phyloP scores from a whole-genome alignment of 2,113 vertebrate species.

The Piliocolobus tephrosceles region DNA sequence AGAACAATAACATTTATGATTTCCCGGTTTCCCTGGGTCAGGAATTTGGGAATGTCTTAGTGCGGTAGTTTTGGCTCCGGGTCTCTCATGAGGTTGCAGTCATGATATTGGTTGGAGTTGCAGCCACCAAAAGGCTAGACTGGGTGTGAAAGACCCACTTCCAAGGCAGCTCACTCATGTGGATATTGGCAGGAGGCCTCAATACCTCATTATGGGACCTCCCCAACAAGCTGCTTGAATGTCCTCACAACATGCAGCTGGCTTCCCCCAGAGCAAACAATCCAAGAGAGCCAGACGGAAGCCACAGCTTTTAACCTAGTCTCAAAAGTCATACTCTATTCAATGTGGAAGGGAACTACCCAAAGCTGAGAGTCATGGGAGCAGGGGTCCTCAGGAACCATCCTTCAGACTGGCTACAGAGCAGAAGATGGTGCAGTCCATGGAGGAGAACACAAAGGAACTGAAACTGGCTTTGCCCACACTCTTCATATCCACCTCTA shows the following conservation, averaged over 20 bases:
- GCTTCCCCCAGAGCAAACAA: not conserved
- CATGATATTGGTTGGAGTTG: not conserved
- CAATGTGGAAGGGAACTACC: not conserved
- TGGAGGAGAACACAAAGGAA: not conserved
- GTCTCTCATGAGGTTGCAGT: not conserved
- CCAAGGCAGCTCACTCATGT: accelerated
- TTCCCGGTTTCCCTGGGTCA: not conserved
- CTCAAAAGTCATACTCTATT: not conserved
- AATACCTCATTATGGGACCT: not conserved
- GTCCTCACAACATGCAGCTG: not conserved
- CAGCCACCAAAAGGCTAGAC: not conserved
- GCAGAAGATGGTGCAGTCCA: not conserved
- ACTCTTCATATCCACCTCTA: accelerated
- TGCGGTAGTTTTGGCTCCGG: not conserved
- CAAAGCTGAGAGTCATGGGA: too few species aligned
- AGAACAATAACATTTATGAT: not conserved
- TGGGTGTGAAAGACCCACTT: not conserved
- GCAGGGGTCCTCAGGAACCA: not conserved
- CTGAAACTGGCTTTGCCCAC: not conserved
- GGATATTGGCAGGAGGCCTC: not conserved
- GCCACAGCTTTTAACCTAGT: not conserved
- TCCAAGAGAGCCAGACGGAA: not conserved
- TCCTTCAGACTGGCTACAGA: too few species aligned
- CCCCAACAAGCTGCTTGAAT: too few species aligned
- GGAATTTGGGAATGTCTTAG: not conserved